Evolutionary conservation across 1,140 invertebrate genomes (phyloP), one percentile per base, ranked within the genome.

Genomic region (Drosophila watanabei): DNA sequence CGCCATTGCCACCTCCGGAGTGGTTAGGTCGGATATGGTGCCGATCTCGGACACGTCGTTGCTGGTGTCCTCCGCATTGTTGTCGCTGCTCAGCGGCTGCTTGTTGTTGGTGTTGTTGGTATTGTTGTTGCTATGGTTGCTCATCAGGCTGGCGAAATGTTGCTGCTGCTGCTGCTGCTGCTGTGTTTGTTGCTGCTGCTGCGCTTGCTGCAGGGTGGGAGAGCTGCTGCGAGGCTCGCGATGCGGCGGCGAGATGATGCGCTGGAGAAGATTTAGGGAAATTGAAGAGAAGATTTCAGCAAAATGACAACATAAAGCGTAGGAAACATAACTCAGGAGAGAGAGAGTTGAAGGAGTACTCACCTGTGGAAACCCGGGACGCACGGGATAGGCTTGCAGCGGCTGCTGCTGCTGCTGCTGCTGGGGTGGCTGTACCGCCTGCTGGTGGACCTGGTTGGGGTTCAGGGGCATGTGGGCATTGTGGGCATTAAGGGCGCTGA

Each of bases 301-400:
- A 20, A 18, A 20, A n/a, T 7, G 14, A 2, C 7, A 39, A 16
- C 13, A 39, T 6, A 16, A 39, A 39, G 5, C 13, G 8, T 20
- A 46, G 13, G 45, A 20, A 14, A 18, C 45, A 11, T 46, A 46
- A 24, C 2, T 20, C n/a, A 35, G 9, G 5, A 4, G 6, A 24
- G 3, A 6, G 20, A 46, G 24, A 49, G 24, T 13, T 46, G 37
- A 5, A 10, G 0, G 41, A n/a, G 10, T 8, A 48, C 51, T 13
- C 51, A 52, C 51, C 91, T 96, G 95, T 56, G 96, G 96, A 94
- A 97, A 97, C 35, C 96, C 96, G 35, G 96, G 96, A 73, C 96
- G 94, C 46, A 96, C 95, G 45, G 95, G 94, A 92, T 96, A 96
- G 20, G 66, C 72, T 46, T 92, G 90, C 43, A 77, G 54, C 56